Conservation (phyloP, 2,797 vertebrate species). For the Australoheros facetus region DNA sequence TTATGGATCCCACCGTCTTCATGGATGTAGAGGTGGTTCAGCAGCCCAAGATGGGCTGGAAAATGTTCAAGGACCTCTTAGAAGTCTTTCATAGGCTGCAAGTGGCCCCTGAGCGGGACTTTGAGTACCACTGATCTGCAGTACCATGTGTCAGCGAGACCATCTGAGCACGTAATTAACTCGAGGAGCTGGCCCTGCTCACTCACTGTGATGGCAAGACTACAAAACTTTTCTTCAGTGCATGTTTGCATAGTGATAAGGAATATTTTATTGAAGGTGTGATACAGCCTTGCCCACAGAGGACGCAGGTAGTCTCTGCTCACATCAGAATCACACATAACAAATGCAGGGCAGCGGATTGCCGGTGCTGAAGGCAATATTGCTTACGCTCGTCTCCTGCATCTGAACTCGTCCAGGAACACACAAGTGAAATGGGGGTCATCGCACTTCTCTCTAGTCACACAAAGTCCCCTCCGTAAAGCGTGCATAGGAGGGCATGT, state of each 20-base stretch:
- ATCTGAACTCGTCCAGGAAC: conserved; percentile 49
- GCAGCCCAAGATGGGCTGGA: conserved; percentile 28
- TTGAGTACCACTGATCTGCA: conserved; percentile 54
- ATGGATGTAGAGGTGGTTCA: background rate
- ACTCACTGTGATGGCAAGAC: conserved; percentile 25
- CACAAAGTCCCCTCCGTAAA: conserved; percentile 11
- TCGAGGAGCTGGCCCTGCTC: conserved; percentile 51
- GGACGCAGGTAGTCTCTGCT: conserved; percentile 12
- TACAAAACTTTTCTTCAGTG: conserved; percentile 50
- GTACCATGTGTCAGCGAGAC: conserved; percentile 45
- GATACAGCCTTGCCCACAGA: conserved; percentile 16
- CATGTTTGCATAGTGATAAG: conserved; percentile 63
- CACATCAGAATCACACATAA: conserved; percentile 41
- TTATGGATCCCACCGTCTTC: conserved; percentile 23
- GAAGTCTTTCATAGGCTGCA: conserved; percentile 48
- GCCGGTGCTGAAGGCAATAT: conserved; percentile 38
- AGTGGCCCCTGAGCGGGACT: conserved; percentile 56
- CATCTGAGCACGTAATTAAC: conserved; percentile 65
- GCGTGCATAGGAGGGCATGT: background rate
- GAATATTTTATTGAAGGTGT: conserved; percentile 52
- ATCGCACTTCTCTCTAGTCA: conserved; percentile 20
- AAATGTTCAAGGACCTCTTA: conserved; percentile 66
- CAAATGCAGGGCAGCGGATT: conserved; percentile 29
- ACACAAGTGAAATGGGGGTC: conserved; percentile 54
- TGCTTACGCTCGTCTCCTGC: conserved; percentile 22